Conservation (phyloP, 1,140 invertebrate genomes). For the Streblospio benedicti region DNA sequence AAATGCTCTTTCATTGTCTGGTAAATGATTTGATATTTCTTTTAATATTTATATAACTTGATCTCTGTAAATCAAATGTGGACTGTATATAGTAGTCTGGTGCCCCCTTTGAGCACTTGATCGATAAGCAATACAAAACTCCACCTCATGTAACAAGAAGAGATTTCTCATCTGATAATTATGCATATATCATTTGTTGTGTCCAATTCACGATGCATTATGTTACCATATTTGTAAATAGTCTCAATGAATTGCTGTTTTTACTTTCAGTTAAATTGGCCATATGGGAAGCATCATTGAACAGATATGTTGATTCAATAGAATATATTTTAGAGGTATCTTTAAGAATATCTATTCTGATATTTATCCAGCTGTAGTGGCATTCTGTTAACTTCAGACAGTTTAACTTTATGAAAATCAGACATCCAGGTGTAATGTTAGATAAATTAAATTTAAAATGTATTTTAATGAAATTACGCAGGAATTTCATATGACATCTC, state of each 20-base stretch:
- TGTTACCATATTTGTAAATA: too few species aligned
- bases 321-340: conserved; percentile 65
- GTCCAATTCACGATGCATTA: too few species aligned
- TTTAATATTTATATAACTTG: background rate
- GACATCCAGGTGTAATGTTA: background rate
- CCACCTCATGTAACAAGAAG: too few species aligned
- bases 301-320: conserved; percentile 72
- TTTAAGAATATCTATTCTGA: background rate
- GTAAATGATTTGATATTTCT: conserved; percentile 19
- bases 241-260: background rate
- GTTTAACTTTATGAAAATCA: background rate
- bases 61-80: background rate
- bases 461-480: background rate
- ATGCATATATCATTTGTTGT: too few species aligned
- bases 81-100: background rate
- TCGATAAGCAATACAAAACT: too few species aligned
- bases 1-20: conserved; percentile 79
- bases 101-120: background rate
- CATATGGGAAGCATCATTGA: conserved; percentile 79
- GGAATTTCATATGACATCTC: background rate
- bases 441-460: too few species aligned
- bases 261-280: conserved; percentile 69
- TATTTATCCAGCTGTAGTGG: background rate
- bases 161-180: too few species aligned
- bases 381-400: background rate